Evolutionary conservation across 1,140 invertebrate species (phyloP), one percentile per base, ranked within the genome.

Genomic region (Helicoverpa zea): DNA sequence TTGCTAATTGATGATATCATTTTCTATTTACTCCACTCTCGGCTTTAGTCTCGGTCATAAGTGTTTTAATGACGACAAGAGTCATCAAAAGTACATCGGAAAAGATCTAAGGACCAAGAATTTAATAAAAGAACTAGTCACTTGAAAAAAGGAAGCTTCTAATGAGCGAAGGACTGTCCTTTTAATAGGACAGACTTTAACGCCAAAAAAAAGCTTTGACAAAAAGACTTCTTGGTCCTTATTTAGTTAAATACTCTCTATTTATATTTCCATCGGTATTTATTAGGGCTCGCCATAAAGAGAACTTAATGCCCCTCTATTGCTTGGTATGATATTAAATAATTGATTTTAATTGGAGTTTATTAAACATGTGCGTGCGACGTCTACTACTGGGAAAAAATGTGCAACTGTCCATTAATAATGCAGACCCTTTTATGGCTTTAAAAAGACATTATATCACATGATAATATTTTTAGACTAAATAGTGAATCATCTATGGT

Each of bases 331-430:
- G 59, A 66, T 77, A 66, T 66, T 30, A 77, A 64, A 77, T 84
- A 81, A 84, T 81, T 84, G 80, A 81, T 74, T 75, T 84, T 84
- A 84, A 84, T 84, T 84, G 82, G 70, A 47, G 18, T 75, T 76
- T 58, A 81, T 84, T 84, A 84, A 79, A 79, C 82, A 79, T 75
- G 52, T 78, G 30, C 7, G 72, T 74, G 49, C 35, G 23, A 70
- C 30, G 64, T 14, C 29, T 30, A 51, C 11, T 30, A 23, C 35
- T 72, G 66, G 68, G 47, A 79, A 79, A 74, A 79, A 79, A 63
- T 77, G 23, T 64, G 74, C 59, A 77, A 77, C 49, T 77, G 61
- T 77, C 1, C 12, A 13, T 64, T 66, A 49, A 13, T 52, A 14
- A 29, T 61, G 43, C 18, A 13, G 18, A 35, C 49, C 3, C 35